Evolutionary conservation across 2,888 invertebrate species (phyloP), one percentile per base, ranked within the genome.

Genomic region (Eulithis testata): DNA sequence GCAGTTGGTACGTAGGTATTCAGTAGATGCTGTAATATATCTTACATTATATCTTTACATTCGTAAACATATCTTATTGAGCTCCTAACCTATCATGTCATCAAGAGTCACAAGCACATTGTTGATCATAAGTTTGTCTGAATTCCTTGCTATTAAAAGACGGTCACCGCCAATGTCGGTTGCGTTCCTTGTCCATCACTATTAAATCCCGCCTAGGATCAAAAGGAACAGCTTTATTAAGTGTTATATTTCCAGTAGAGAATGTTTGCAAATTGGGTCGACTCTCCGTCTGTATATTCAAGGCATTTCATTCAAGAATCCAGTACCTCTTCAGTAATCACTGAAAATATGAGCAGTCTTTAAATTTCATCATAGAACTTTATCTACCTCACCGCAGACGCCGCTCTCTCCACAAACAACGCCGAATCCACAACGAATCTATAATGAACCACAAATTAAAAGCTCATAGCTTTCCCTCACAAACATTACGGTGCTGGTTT

Each of bases 381-480:
- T 21, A 14, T 53, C 37, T 0, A 54, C 12, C 31, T 52, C 40
- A 27, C 55, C 58, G 53, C 59, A 65, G 12, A 59, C 12, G 36
- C 43, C 58, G 14, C 37, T 36, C 55, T 49, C 55, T 56, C 44
- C 27, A 40, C 50, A 54, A 60, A 53, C 45, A 63, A 52, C 43
- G 54, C 49, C 55, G 43, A 51, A 61, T 60, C 64, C 51, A 69
- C 68, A 63, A 37, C 57, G 40, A 66, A 66, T 60, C 65, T 53
- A 67, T 69, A 66, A 68, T 60, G 54, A 65, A 63, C 68, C 70
- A 63, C 63, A 45, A 63, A 70, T 70, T 66, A 60, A 69, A 69
- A 72, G 59, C 63, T 56, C 60, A 68, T 66, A 69, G 70, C 73
- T 76, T 77, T 76, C 72, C 69, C 63, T 74, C 71, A 69, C 69